Conservation (phyloP, 2,113 vertebrate species). For the Danio rerio region DNA sequence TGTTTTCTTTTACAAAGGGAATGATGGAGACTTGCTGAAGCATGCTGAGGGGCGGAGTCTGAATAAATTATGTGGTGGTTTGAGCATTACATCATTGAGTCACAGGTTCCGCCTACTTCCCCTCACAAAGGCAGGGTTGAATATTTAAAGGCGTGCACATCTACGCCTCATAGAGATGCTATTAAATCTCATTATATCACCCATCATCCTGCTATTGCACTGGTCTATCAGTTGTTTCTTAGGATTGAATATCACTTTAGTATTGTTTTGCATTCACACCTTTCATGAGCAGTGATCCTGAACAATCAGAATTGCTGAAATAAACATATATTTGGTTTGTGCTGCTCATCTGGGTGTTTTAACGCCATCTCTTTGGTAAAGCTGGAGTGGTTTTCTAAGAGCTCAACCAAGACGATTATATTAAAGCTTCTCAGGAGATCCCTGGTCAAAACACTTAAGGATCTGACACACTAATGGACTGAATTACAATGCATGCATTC, state of each 20-base stretch:
- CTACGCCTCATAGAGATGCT: neutral
- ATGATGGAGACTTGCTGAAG: neutral
- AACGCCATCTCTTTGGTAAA: neutral
- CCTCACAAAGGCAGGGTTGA: conserved; percentile 15
- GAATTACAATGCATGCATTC: neutral
- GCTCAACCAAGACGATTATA: neutral
- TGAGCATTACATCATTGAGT: conserved; percentile 56
- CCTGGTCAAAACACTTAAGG: neutral
- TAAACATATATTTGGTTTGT: neutral
- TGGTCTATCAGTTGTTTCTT: neutral
- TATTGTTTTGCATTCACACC: neutral
- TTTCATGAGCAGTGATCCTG: neutral
- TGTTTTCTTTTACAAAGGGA: neutral
- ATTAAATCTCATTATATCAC: neutral
- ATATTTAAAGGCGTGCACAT: neutral
- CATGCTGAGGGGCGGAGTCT: conserved; percentile 5
- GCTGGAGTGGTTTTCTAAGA: conserved; percentile 19
- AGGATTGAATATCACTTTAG: neutral
- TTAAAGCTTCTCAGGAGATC: conserved; percentile 11
- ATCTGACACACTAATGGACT: neutral
- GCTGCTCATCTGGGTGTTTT: neutral
- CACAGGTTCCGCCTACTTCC: conserved; percentile 39
- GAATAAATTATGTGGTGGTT: conserved; percentile 31
- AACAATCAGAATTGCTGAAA: neutral
- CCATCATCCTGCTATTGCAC: neutral